Evolutionary conservation across 1,140 invertebrate genomes (phyloP), one percentile per base, ranked within the genome.

Genomic region (Delia radicum): DNA sequence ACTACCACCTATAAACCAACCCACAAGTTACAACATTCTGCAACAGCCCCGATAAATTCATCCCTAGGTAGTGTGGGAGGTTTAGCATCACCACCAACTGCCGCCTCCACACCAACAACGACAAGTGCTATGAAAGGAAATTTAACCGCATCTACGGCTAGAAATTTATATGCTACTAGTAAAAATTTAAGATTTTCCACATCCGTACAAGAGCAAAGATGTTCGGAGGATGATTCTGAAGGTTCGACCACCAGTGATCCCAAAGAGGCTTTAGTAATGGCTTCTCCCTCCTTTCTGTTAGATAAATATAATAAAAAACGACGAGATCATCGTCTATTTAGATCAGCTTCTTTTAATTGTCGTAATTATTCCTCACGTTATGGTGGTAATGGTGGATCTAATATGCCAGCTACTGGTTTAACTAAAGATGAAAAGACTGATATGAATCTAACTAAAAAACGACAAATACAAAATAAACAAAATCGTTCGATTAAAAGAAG

Each of bases 401-500:
- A 62, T 46, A 27, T 79, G 18, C 74, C 79, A 26, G 80, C 79
- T n/a, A 81, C 82, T 12, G 92, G 92, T 62, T 85, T 94, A 69
- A 93, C 91, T 76, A 94, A 94, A 86, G 92, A 89, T 63, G 93
- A 94, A 82, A 94, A 94, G 87, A 94, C 93, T 72, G 94, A 94
- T 84, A 92, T 91, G 81, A 94, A 94, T 82, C 90, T 93, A 74
- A 92, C 91, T 79, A 92, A 92, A 82, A 89, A 92, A 61, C 89
- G 92, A 8, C 92, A 94, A 82, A 86, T 90, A 67, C 86, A 87
- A 75, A 88, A 88, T 46, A 84, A 85, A 72, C 83, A 86, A 77
- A 87, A 89, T 81, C 87, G 93, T 55, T 93, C 92, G 42, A 94
- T 95, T 77, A 95, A 95, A 85, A 88, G 95, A 13, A 88, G 95